phyloP scores from a whole-genome alignment of 2,797 vertebrate species.

The Smutsia temminckii region DNA sequence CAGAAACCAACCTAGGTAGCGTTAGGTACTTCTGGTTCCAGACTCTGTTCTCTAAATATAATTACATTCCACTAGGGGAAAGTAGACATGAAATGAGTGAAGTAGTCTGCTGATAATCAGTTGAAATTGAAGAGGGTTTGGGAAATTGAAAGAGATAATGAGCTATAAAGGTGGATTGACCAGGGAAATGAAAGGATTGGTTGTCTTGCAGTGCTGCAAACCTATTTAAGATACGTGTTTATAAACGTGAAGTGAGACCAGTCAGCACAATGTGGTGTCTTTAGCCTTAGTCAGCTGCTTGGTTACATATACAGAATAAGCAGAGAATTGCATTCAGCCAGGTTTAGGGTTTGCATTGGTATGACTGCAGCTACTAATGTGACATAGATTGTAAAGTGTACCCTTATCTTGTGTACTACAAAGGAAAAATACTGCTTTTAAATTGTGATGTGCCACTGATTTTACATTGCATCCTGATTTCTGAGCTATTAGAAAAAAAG shows the following conservation, averaged over 20 bases:
- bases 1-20: background rate
- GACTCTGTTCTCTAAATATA: constrained; percentile 44
- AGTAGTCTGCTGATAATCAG: background rate
- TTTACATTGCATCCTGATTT: background rate
- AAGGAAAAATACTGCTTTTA: background rate
- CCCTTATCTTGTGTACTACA: background rate
- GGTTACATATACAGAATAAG: background rate
- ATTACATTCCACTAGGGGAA: background rate
- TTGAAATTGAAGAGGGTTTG: constrained; percentile 7
- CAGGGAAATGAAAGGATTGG: background rate
- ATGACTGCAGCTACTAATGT: background rate
- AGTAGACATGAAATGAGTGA: background rate
- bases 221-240: background rate
- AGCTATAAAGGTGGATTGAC: background rate
- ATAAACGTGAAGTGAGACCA: background rate
- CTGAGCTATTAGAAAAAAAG: background rate
- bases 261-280: background rate
- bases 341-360: background rate
- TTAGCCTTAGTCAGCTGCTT: background rate
- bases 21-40: background rate
- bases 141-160: background rate
- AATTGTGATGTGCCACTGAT: background rate
- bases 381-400: background rate
- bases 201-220: background rate
- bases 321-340: background rate